These are phyloP conservation scores for Mastacembelus armatus DNA, from an alignment of 2,797 vertebrate species.

Conservation along the genomic window DNA sequence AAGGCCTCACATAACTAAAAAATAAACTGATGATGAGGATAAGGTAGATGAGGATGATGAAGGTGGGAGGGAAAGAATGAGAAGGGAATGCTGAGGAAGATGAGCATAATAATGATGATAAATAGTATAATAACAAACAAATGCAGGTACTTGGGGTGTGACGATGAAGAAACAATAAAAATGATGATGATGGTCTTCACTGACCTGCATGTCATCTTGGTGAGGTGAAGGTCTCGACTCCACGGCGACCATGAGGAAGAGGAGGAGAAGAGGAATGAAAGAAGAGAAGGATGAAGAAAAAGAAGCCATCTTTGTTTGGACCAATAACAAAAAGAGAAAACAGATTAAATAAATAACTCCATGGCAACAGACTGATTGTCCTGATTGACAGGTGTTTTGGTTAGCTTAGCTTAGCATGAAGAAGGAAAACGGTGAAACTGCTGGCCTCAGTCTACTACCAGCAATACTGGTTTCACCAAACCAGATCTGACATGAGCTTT, in stretches of 20 bases:
- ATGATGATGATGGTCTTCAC: conserved; percentile 20
- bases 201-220: conserved; percentile 65
- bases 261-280: conserved; percentile 45
- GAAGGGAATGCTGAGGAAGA: too few species aligned
- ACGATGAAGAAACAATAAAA: neutral
- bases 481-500: too few species aligned
- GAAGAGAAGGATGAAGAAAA: conserved; percentile 39
- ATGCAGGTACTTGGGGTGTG: too few species aligned
- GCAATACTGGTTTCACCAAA: too few species aligned
- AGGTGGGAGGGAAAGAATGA: too few species aligned
- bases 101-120: too few species aligned
- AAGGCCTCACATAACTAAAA: too few species aligned
- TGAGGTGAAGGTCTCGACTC: conserved; percentile 53
- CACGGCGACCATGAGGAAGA: conserved; percentile 53
- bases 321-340: neutral
- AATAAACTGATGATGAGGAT: neutral
- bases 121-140: too few species aligned
- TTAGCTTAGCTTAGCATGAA: too few species aligned
- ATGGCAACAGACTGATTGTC: neutral
- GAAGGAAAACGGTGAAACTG: too few species aligned
- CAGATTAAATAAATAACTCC: neutral
- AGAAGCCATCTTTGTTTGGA: conserved; percentile 64
- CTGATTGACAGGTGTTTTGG: neutral
- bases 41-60: neutral
- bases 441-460: too few species aligned